These are phyloP conservation scores for Physella acuta DNA, from an alignment of 1,140 invertebrate species.

Conservation along the genomic window DNA sequence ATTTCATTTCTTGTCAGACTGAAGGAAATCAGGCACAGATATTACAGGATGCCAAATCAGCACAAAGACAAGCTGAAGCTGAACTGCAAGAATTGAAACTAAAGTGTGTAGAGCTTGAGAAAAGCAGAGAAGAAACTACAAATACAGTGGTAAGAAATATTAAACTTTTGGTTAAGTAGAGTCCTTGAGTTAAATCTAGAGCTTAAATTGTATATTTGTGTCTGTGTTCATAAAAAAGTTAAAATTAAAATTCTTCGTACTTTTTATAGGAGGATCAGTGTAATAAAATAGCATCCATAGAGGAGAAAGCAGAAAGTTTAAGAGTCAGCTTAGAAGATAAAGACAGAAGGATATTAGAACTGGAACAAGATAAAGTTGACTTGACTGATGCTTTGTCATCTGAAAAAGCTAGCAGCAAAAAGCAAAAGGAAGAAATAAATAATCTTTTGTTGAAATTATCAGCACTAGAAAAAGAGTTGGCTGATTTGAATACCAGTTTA, in stretches of 20 bases:
- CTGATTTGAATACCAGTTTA: background rate
- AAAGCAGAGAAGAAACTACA: conserved; percentile 1
- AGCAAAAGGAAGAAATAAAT: conserved; percentile 37
- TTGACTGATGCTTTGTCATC: conserved; percentile 17
- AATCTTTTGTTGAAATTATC: conserved; percentile 1
- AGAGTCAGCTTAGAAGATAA: conserved; percentile 4
- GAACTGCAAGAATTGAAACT: background rate
- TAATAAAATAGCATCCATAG: conserved; percentile 15
- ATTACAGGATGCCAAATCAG: background rate
- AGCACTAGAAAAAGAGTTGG: conserved; percentile 10
- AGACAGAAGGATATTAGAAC: background rate
- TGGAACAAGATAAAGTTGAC: conserved; percentile 36
- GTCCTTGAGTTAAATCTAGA: background rate
- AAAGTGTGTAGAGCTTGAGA: conserved; percentile 1
- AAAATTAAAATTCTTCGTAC: background rate
- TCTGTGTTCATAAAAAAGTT: background rate
- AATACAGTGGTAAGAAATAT: background rate
- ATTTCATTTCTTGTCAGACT: background rate
- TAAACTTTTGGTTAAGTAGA: conserved; percentile 7
- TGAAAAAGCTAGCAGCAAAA: conserved; percentile 27
- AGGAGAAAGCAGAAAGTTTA: background rate
- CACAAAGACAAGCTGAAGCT: background rate
- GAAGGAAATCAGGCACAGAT: background rate
- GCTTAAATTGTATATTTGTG: background rate
- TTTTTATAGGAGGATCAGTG: conserved; percentile 14